Conservation (phyloP, 2,888 invertebrate species). For the Hoplodrina blanda region DNA sequence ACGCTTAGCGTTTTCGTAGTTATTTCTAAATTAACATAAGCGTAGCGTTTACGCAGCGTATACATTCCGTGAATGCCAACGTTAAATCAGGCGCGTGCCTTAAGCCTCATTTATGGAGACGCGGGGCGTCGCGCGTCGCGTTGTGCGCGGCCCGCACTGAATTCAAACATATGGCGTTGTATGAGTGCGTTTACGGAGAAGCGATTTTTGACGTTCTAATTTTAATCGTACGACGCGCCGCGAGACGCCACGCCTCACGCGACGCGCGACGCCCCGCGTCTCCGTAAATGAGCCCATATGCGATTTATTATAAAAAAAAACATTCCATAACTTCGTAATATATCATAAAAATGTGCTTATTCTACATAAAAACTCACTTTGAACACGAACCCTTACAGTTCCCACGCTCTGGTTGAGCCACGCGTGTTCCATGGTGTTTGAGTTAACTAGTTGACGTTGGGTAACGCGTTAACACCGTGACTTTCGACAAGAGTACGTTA, state of each 20-base stretch:
- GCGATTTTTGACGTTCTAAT: no score
- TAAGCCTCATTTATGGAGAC: no score
- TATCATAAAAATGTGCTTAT: constrained; percentile 15
- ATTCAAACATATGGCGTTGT: no score
- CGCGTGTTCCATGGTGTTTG: constrained; percentile 45
- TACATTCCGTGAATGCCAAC: not conserved
- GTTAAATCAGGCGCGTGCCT: not conserved
- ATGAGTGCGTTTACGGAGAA: no score
- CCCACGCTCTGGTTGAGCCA: constrained; percentile 63
- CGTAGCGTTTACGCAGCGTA: not conserved
- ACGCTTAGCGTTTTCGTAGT: no score
- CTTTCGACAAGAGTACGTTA: constrained; percentile 15
- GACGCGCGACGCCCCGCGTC: no score
- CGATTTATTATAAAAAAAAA: not conserved
- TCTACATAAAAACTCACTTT: constrained; percentile 30
- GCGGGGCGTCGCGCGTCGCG: no score
- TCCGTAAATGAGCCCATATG: no score
- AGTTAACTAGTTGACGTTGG: constrained; percentile 21
- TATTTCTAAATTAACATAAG: no score
- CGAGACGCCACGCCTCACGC: no score
- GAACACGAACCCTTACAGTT: constrained; percentile 38
- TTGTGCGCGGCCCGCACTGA: no score
- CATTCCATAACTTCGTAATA: not conserved
- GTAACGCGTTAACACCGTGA: constrained; percentile 46
- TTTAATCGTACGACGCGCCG: no score